These are phyloP conservation scores for Caenorhabditis tropicalis DNA, from an alignment of 1,140 invertebrate species.

Conservation along the genomic window DNA sequence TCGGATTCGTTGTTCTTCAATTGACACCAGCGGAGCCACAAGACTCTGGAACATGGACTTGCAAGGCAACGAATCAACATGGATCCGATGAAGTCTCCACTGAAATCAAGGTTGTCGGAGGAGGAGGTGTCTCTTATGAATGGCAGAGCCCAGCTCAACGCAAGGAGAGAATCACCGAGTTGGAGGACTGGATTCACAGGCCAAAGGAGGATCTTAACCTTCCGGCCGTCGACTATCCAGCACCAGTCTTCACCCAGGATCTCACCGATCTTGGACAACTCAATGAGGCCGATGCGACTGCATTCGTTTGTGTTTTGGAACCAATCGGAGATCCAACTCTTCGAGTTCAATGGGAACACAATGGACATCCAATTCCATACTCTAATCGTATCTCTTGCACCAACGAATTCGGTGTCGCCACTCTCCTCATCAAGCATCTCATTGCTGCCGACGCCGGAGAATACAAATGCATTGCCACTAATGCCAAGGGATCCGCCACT, in stretches of 20 bases:
- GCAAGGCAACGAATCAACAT: conserved; percentile 85
- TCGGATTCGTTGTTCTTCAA: conserved; percentile 93
- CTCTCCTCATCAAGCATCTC: conserved; percentile 91
- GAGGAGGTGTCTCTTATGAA: conserved; percentile 88
- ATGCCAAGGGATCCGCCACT: conserved; percentile 62
- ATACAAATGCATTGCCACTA: conserved; percentile 88
- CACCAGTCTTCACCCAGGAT: conserved; percentile 65
- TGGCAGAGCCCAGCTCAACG: conserved; percentile 90
- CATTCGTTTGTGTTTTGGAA: conserved; percentile 90
- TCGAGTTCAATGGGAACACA: conserved; percentile 92
- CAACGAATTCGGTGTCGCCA: conserved; percentile 94
- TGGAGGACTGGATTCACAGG: conserved; percentile 68
- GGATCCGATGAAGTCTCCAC: conserved; percentile 92
- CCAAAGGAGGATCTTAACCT: conserved; percentile 64
- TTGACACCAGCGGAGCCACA: conserved; percentile 90
- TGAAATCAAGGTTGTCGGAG: conserved; percentile 80
- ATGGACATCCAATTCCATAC: conserved; percentile 81
- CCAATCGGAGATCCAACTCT: conserved; percentile 93
- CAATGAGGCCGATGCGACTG: conserved; percentile 87
- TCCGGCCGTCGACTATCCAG: conserved; percentile 63
- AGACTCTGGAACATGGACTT: conserved; percentile 88
- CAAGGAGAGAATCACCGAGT: conserved; percentile 77
- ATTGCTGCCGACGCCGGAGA: conserved; percentile 91
- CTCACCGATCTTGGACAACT: conserved; percentile 73
- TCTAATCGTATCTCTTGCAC: conserved; percentile 93